A percentile compares a stretch with the other conserved stretches of the same genome.
These are phyloP conservation scores for Chanos chanos DNA, from an alignment of 2,797 vertebrate species.

Conservation along the genomic window DNA sequence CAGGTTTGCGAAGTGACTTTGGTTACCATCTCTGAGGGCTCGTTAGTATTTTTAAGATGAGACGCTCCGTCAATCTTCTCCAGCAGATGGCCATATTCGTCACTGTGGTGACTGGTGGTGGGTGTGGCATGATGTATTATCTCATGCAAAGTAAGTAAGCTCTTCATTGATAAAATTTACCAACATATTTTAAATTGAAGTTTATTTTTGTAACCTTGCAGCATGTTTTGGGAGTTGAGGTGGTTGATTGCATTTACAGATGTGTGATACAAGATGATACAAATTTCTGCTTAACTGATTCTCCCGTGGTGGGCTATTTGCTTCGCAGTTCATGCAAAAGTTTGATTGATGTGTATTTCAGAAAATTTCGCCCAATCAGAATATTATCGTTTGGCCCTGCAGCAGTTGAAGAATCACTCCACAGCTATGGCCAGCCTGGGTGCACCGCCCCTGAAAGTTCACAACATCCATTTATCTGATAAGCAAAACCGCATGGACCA, in stretches of 20 bases:
- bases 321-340: neutral
- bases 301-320: neutral
- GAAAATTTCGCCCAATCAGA: constrained; percentile 71
- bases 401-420: constrained; percentile 64
- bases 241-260: neutral
- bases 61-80: constrained; percentile 56
- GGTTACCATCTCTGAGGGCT: neutral
- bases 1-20: neutral
- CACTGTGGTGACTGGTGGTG: constrained; percentile 58
- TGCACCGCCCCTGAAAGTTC: constrained; percentile 74
- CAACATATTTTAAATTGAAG: too few relatives aligned
- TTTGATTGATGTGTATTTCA: constrained; percentile 35
- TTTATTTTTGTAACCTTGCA: too few relatives aligned
- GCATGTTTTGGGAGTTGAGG: too few relatives aligned
- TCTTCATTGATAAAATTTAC: neutral
- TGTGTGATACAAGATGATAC: neutral
- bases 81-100: constrained; percentile 74
- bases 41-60: constrained; percentile 52
- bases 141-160: constrained; percentile 78
- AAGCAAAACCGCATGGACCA: constrained; percentile 68
- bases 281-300: neutral
- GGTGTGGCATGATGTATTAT: constrained; percentile 72
- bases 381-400: constrained; percentile 74
- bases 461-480: constrained; percentile 76
- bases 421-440: constrained; percentile 77